Evolutionary conservation across 1,140 invertebrate species (phyloP).

Genomic region (Plectus sambesii): DNA sequence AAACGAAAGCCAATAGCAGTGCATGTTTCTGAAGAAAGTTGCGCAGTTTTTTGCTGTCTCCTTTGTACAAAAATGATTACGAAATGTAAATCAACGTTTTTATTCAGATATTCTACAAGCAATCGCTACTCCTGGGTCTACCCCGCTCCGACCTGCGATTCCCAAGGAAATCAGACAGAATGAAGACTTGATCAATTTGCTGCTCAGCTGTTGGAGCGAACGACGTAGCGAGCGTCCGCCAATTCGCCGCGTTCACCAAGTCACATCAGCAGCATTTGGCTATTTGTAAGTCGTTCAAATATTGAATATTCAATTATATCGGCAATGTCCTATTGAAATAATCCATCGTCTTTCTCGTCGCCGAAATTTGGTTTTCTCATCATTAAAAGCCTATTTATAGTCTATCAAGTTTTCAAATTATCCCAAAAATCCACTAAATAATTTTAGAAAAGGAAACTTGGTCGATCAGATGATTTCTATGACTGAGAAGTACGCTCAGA

Average conservation of each 20-base stretch:
- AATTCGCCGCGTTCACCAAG: constrained; percentile 23
- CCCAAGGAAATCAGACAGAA: not conserved
- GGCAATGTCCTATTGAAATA: no score
- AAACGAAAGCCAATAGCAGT: no score
- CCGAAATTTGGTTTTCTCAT: no score
- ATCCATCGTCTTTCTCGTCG: no score
- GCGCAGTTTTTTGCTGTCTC: no score
- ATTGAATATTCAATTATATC: not conserved
- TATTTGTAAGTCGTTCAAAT: constrained; percentile 23
- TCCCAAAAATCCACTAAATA: no score
- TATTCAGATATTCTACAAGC: constrained; percentile 30
- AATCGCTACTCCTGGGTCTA: constrained; percentile 20
- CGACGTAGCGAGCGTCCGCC: constrained; percentile 31
- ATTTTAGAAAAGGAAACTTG: constrained; percentile 40
- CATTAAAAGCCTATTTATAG: no score
- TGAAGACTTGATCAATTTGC: constrained; percentile 27
- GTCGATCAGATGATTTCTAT: constrained; percentile 47
- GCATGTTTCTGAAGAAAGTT: no score
- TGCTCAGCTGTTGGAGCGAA: constrained; percentile 33
- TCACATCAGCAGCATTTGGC: constrained; percentile 27
- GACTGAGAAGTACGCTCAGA: constrained; percentile 46
- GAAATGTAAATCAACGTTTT: constrained; percentile 16
- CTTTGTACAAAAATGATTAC: not conserved
- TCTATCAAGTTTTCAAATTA: constrained; percentile 9
- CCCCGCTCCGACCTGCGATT: constrained; percentile 8